Percentiles rank a stretch among this genome's conserved stretches.
These are phyloP conservation scores for Jacana jacana DNA, from an alignment of 2,113 vertebrate genomes.

Conservation along the genomic window DNA sequence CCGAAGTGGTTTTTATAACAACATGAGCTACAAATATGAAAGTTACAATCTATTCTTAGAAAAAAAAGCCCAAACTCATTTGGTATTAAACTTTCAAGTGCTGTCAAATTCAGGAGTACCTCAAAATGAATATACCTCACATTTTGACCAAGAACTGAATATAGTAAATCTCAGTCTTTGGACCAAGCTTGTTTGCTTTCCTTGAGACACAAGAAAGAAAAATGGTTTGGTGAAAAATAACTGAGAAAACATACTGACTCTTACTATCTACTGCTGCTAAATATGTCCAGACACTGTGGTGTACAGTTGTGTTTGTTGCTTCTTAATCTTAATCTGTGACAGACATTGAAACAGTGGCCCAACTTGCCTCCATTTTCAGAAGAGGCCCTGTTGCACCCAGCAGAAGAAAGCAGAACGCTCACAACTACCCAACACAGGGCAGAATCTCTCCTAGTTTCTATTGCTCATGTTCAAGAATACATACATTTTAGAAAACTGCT, in stretches of 20 bases:
- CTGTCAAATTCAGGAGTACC: neutral
- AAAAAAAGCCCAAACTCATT: neutral
- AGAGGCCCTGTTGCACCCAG: neutral
- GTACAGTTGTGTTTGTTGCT: neutral
- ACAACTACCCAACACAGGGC: neutral
- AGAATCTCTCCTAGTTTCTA: neutral
- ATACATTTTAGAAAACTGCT: neutral
- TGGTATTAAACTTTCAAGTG: neutral
- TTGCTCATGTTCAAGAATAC: neutral
- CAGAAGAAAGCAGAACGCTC: neutral
- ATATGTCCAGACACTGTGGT: neutral
- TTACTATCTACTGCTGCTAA: neutral
- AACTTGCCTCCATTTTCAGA: neutral
- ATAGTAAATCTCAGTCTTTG: neutral
- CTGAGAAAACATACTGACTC: constrained; percentile 7
- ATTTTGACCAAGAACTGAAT: neutral
- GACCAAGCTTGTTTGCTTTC: neutral
- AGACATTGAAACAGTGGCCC: neutral
- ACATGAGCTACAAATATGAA: neutral
- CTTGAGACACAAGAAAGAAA: neutral
- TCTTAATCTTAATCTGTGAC: neutral
- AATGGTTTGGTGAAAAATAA: constrained; percentile 33
- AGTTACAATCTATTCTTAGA: neutral
- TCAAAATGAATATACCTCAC: neutral
- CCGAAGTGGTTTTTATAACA: neutral